Conservation (phyloP, 2,113 vertebrate species). For the Rissa tridactyla region DNA sequence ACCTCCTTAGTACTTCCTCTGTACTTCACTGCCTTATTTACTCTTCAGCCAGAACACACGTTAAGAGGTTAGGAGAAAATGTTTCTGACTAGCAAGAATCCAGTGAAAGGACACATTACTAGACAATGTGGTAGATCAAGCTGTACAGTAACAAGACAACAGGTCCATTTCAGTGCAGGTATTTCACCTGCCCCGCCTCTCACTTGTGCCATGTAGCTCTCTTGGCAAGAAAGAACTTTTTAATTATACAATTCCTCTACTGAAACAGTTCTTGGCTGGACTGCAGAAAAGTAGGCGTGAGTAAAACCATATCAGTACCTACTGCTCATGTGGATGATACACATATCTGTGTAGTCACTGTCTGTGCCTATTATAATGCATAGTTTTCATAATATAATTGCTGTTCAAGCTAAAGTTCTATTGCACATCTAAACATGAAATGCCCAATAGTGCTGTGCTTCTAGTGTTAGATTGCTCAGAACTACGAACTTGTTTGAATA, state of each 20-base stretch:
- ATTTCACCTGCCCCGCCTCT: not conserved
- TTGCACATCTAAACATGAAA: not conserved
- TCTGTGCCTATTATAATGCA: not conserved
- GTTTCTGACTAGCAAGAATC: not conserved
- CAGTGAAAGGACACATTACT: not conserved
- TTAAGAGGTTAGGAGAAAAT: not conserved
- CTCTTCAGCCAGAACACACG: not conserved
- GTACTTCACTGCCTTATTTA: not conserved
- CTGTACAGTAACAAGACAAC: fast-evolving
- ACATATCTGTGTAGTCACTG: not conserved
- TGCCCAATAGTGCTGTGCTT: not conserved
- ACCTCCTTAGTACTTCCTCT: not conserved
- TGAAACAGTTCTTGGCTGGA: not conserved
- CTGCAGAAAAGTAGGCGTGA: not conserved
- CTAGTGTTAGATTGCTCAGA: not conserved
- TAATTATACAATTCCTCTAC: not conserved
- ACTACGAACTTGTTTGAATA: not conserved
- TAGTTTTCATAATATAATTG: not conserved
- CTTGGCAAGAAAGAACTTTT: not conserved
- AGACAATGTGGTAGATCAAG: not conserved
- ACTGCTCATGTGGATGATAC: fast-evolving
- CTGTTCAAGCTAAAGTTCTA: not conserved
- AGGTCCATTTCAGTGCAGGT: not conserved
- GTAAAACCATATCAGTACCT: not conserved
- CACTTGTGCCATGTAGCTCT: not conserved